These are phyloP conservation scores for Cactoblastis cactorum DNA, from an alignment of 2,888 invertebrate species.

Conservation along the genomic window DNA sequence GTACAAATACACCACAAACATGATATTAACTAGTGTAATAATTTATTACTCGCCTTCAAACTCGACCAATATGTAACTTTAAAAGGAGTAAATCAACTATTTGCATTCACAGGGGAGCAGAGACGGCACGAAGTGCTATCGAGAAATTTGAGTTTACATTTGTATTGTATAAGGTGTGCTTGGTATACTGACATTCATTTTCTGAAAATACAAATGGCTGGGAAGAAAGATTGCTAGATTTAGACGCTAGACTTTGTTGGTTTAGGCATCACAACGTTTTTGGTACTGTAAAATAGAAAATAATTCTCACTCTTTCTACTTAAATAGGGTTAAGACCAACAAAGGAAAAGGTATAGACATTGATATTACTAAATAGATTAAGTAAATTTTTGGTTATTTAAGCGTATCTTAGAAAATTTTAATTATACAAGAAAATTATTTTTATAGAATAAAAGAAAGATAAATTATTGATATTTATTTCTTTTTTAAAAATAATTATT, in stretches of 20 bases:
- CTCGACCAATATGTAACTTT: background rate
- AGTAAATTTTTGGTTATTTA: no score
- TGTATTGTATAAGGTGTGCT: slow-evolving; percentile 17
- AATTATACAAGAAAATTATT: no score
- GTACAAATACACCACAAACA: no score
- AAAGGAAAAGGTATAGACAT: no score
- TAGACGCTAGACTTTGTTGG: background rate
- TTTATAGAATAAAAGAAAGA: no score
- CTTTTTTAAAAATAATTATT: no score
- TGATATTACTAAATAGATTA: no score
- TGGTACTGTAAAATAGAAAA: background rate
- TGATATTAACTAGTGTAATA: background rate
- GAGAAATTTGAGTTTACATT: slow-evolving; percentile 14
- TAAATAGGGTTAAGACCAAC: no score
- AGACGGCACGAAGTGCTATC: slow-evolving; percentile 22
- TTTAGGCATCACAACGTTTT: background rate
- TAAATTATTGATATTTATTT: no score
- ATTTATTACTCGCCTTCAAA: background rate
- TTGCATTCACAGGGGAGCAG: slow-evolving; percentile 25
- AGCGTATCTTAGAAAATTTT: no score
- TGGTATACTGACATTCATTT: slow-evolving; percentile 46
- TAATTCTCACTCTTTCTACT: no score
- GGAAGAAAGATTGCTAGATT: background rate
- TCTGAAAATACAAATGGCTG: background rate
- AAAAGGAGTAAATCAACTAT: slow-evolving; percentile 27